phyloP scores from a whole-genome alignment of 2,113 vertebrate species.

The Pedetes capensis region DNA sequence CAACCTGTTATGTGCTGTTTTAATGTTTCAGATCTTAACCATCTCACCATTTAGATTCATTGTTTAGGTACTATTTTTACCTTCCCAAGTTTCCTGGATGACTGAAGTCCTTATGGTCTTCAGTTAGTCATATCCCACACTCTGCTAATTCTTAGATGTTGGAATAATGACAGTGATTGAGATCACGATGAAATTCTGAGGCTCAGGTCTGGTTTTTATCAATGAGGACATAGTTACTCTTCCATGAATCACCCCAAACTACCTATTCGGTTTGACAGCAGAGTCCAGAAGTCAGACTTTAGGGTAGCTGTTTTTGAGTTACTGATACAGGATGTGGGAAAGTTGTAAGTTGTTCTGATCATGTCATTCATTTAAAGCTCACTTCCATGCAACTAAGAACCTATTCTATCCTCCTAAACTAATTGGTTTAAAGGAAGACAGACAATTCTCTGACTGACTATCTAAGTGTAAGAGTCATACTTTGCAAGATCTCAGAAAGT shows the following conservation, averaged over 20 bases:
- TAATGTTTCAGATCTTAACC: not conserved
- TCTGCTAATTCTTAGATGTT: not conserved
- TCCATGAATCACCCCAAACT: slow-evolving; percentile 54
- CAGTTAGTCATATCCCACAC: slow-evolving; percentile 49
- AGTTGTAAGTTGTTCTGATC: not conserved
- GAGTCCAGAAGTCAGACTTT: not conserved
- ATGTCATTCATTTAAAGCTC: not conserved
- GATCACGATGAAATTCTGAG: slow-evolving; percentile 6
- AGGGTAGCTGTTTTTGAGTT: slow-evolving; percentile 10
- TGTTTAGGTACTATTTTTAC: slow-evolving; percentile 19
- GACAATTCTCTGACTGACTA: not conserved
- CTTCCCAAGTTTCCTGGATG: slow-evolving; percentile 44
- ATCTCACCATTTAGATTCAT: not conserved
- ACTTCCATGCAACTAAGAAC: not conserved
- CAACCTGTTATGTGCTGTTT: not conserved
- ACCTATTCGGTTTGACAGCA: slow-evolving; percentile 8
- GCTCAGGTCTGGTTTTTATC: slow-evolving; percentile 37
- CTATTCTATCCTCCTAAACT: not conserved
- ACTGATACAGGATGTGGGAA: slow-evolving; percentile 17
- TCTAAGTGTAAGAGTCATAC: not conserved
- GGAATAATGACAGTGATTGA: slow-evolving; percentile 24
- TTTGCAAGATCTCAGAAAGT: slow-evolving; percentile 43
- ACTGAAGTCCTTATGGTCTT: slow-evolving; percentile 5
- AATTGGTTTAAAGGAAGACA: slow-evolving; percentile 35
- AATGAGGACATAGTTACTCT: not conserved